phyloP scores from a whole-genome alignment of 92 coral and sea anemone species.

The Siderastrea radians region DNA sequence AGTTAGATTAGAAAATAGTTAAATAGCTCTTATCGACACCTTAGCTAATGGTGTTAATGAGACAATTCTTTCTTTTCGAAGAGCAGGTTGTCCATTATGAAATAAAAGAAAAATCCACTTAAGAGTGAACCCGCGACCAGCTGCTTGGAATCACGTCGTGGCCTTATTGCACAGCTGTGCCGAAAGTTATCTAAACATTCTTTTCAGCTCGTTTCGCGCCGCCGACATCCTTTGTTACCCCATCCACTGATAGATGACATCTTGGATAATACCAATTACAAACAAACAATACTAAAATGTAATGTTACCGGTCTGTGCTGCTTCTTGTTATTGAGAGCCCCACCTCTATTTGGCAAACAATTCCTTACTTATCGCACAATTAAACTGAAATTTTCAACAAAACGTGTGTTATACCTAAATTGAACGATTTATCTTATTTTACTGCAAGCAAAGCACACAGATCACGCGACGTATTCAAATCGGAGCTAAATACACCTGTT shows the following conservation, averaged over 20 bases:
- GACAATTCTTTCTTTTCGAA: constrained; percentile 12
- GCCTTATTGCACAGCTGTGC: constrained; percentile 32
- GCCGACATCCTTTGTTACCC: constrained; percentile 10
- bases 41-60: constrained; percentile 39
- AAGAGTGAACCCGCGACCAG: constrained; percentile 21
- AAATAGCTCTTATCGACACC: constrained; percentile 30
- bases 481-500: background rate
- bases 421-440: background rate
- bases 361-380: constrained; percentile 43
- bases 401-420: background rate
- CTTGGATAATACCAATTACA: constrained; percentile 22
- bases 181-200: constrained; percentile 54
- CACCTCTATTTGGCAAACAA: constrained; percentile 31
- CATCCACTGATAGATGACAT: constrained; percentile 31
- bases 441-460: background rate
- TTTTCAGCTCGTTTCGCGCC: constrained; percentile 19
- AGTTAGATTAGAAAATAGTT: background rate
- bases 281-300: constrained; percentile 17
- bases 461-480: background rate
- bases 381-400: constrained; percentile 26
- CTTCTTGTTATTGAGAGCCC: constrained; percentile 21
- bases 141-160: constrained; percentile 28
- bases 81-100: constrained; percentile 41
- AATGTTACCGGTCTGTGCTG: background rate
- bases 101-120: constrained; percentile 20